Evolutionary conservation across 1,140 invertebrate genomes (phyloP).

Genomic region (Meloidogyne hapla): DNA sequence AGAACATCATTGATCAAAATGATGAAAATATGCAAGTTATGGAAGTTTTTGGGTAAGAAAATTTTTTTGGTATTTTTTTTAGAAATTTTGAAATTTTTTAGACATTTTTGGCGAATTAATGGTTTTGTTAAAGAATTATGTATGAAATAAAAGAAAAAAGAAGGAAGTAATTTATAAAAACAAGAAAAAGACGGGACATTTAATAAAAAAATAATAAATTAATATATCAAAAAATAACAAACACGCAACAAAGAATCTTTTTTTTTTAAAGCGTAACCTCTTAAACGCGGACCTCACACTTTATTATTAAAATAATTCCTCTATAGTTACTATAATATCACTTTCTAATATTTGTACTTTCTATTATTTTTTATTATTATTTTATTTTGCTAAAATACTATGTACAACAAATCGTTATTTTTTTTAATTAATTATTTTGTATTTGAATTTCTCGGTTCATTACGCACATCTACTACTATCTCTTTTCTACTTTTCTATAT

Average conservation of each 20-base stretch:
- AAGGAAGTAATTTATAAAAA: neutral
- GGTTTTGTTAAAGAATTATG: slow-evolving; percentile 29
- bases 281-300: neutral
- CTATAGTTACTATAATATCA: neutral
- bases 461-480: neutral
- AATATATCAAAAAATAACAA: neutral
- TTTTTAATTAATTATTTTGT: neutral
- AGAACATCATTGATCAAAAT: slow-evolving; percentile 61
- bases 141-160: slow-evolving; percentile 10
- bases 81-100: neutral
- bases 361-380: neutral
- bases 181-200: neutral
- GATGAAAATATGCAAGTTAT: slow-evolving; percentile 37
- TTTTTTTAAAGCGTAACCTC: neutral
- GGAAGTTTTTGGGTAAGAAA: slow-evolving; percentile 21
- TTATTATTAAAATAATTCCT: neutral
- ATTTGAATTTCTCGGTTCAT: neutral
- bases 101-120: slow-evolving; percentile 28
- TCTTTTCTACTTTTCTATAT: neutral
- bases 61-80: neutral
- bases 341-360: neutral
- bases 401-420: neutral
- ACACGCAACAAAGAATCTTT: neutral
- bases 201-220: neutral
- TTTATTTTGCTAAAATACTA: neutral